Evolutionary conservation across 2,113 vertebrate species (phyloP).

Genomic region (Paramisgurnus dabryanus): DNA sequence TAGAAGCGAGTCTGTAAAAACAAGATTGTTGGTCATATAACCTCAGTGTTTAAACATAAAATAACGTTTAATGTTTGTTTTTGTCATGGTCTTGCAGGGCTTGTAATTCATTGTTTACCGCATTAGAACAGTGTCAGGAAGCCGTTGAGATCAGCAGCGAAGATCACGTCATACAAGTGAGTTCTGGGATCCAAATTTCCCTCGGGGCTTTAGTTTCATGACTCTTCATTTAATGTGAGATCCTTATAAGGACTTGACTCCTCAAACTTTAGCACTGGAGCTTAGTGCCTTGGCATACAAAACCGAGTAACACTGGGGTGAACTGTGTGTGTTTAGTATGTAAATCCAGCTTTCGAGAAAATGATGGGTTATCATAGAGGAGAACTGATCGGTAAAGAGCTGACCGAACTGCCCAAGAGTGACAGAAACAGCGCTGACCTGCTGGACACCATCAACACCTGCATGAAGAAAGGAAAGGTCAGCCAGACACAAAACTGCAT

Average conservation of each 20-base stretch:
- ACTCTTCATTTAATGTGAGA: neutral
- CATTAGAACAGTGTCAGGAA: conserved; percentile 92
- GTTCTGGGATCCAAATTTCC: neutral
- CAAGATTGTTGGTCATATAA: too few relatives aligned
- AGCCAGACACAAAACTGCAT: neutral
- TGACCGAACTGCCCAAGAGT: conserved; percentile 87
- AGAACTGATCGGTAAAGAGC: conserved; percentile 92
- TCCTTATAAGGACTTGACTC: conserved; percentile 3
- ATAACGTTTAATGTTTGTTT: conserved; percentile 6
- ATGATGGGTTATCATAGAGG: conserved; percentile 95
- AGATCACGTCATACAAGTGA: conserved; percentile 95
- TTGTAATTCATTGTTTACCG: conserved; percentile 90
- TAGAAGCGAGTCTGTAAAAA: too few relatives aligned
- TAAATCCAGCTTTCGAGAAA: conserved; percentile 91
- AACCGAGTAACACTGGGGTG: neutral
- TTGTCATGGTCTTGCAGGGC: conserved; percentile 74
- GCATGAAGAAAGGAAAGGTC: conserved; percentile 94
- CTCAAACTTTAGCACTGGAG: too few relatives aligned
- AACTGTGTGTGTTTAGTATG: conserved; percentile 76
- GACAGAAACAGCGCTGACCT: conserved; percentile 89
- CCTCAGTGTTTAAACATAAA: neutral
- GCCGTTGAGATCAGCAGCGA: conserved; percentile 96
- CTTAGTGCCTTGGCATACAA: neutral
- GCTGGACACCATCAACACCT: conserved; percentile 89
- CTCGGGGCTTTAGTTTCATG: neutral